Evolutionary conservation across 1,140 invertebrate genomes (phyloP).

Genomic region (Choristoneura fumiferana): DNA sequence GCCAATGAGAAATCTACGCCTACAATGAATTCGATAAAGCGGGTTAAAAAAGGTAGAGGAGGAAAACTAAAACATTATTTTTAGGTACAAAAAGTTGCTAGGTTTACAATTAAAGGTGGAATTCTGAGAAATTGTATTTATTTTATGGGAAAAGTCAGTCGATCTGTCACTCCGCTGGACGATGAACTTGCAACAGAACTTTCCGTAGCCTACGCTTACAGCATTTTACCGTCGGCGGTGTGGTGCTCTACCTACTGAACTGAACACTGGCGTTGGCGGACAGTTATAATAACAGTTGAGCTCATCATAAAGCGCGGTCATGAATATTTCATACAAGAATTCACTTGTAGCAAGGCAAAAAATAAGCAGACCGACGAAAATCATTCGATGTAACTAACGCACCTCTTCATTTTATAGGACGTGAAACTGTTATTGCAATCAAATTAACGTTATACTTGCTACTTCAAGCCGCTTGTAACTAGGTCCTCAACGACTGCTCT

Average conservation of each 20-base stretch:
- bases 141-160: too few species aligned
- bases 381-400: background rate
- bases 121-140: too few species aligned
- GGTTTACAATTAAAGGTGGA: too few species aligned
- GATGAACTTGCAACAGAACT: too few species aligned
- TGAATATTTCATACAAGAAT: conserved; percentile 37
- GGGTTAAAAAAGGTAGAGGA: background rate
- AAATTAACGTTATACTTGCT: background rate
- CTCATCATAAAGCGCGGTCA: conserved; percentile 36
- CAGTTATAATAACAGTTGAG: conserved; percentile 43
- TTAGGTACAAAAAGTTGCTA: too few species aligned
- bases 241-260: conserved; percentile 8
- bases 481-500: background rate
- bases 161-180: too few species aligned
- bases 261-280: conserved; percentile 23
- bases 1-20: background rate
- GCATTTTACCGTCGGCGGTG: background rate
- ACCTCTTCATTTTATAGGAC: background rate
- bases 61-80: too few species aligned
- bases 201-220: background rate
- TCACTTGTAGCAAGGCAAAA: conserved; percentile 28
- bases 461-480: background rate
- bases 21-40: background rate
- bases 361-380: background rate
- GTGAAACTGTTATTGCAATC: background rate